These are phyloP conservation scores for Cyrtodaria siliqua DNA, from an alignment of 2,888 invertebrate species.

Conservation along the genomic window DNA sequence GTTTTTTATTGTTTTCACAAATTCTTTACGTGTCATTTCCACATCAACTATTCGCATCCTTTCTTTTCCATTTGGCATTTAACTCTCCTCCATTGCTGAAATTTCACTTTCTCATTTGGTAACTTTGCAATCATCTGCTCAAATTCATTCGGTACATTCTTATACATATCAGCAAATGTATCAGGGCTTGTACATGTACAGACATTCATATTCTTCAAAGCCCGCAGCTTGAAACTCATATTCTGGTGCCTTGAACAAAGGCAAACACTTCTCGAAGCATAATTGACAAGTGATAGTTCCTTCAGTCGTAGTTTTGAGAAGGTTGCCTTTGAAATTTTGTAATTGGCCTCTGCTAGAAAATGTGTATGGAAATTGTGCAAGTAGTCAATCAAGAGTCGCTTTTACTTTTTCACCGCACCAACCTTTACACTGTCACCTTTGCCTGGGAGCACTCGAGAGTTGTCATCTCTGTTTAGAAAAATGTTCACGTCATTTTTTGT, in stretches of 20 bases:
- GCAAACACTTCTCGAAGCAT: slow-evolving; percentile 31
- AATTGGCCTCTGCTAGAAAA: slow-evolving; percentile 28
- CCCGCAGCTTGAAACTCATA: slow-evolving; percentile 36
- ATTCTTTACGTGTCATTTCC: too few species aligned
- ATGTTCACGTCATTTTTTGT: slow-evolving; percentile 12
- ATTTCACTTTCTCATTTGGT: too few species aligned
- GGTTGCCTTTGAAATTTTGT: slow-evolving; percentile 29
- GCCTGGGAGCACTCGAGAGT: slow-evolving; percentile 36
- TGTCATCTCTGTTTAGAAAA: slow-evolving; percentile 50
- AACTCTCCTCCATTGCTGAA: too few species aligned
- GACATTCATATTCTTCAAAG: slow-evolving; percentile 16
- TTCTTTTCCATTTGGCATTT: too few species aligned
- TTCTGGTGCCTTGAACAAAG: slow-evolving; percentile 51
- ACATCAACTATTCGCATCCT: too few species aligned
- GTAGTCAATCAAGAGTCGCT: slow-evolving; percentile 49
- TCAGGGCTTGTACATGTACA: slow-evolving; percentile 39
- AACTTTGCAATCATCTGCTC: too few species aligned
- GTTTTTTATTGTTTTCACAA: too few species aligned
- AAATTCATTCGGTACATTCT: background rate
- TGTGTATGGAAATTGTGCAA: slow-evolving; percentile 45
- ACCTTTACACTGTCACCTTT: slow-evolving; percentile 48
- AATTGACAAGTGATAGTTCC: slow-evolving; percentile 35
- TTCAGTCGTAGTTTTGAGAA: slow-evolving; percentile 32
- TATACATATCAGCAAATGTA: slow-evolving; percentile 30
- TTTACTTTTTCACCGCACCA: slow-evolving; percentile 30